Evolutionary conservation across 2,113 vertebrate species (phyloP).

Genomic region (Nyctibius bracteatus): DNA sequence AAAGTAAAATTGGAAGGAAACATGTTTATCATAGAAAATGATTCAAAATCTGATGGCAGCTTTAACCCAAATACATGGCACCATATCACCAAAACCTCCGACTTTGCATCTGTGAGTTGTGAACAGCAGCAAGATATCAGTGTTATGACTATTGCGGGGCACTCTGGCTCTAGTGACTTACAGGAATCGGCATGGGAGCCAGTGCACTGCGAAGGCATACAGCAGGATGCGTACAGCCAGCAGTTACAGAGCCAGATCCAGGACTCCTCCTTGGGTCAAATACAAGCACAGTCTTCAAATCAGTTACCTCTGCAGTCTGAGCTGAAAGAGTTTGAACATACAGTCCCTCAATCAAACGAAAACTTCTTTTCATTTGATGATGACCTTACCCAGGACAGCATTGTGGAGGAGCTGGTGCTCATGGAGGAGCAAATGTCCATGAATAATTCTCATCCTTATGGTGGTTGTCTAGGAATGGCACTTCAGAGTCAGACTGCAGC

Average conservation of each 20-base stretch:
- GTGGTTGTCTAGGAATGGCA: slow-evolving; percentile 79
- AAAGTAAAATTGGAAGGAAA: slow-evolving; percentile 83
- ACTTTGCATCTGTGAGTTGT: slow-evolving; percentile 68
- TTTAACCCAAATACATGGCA: slow-evolving; percentile 80
- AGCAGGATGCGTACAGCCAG: slow-evolving; percentile 75
- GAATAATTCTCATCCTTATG: slow-evolving; percentile 81
- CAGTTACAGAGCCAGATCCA: slow-evolving; percentile 83
- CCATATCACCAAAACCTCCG: slow-evolving; percentile 75
- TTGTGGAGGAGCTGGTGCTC: slow-evolving; percentile 96
- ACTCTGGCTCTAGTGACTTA: slow-evolving; percentile 74
- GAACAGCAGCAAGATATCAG: slow-evolving; percentile 71
- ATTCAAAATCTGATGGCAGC: slow-evolving; percentile 73
- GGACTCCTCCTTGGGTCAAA: slow-evolving; percentile 73
- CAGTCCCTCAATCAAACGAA: slow-evolving; percentile 85
- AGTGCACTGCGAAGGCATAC: slow-evolving; percentile 72
- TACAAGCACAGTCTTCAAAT: slow-evolving; percentile 76
- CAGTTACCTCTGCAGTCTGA: slow-evolving; percentile 83
- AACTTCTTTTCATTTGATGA: slow-evolving; percentile 94
- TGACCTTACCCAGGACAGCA: slow-evolving; percentile 97
- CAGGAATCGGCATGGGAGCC: slow-evolving; percentile 81
- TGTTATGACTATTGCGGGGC: slow-evolving; percentile 69
- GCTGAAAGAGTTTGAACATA: slow-evolving; percentile 84
- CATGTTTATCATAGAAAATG: slow-evolving; percentile 77
- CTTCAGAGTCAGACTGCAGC: slow-evolving; percentile 77
- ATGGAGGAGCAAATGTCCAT: slow-evolving; percentile 99